These are phyloP conservation scores for Nemoura dubitans DNA, from an alignment of 2,888 invertebrate genomes.

Conservation along the genomic window DNA sequence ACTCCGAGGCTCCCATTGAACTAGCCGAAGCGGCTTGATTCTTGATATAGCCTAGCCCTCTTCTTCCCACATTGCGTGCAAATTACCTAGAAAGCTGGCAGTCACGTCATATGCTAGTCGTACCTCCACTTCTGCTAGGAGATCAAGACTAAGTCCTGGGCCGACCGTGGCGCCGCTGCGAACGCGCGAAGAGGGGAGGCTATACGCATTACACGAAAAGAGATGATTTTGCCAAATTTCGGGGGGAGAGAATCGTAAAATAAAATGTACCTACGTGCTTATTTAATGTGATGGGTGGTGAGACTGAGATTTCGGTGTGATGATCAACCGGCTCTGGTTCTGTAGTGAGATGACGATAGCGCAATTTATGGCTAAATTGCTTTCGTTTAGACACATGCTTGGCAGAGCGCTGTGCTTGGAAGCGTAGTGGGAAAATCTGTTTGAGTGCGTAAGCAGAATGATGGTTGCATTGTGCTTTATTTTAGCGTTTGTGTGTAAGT, in stretches of 20 bases:
- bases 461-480: too few species aligned
- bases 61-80: constrained; percentile 43
- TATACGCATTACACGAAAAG: background rate
- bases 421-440: background rate
- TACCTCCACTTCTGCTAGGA: constrained; percentile 16
- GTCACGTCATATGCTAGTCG: constrained; percentile 26
- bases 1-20: constrained; percentile 10
- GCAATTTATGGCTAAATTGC: background rate
- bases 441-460: too few species aligned
- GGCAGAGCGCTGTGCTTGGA: background rate
- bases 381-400: background rate
- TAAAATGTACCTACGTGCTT: constrained; percentile 12
- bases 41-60: constrained; percentile 43
- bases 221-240: constrained; percentile 7
- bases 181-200: background rate
- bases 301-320: background rate
- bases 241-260: background rate
- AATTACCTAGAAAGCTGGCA: constrained; percentile 36
- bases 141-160: background rate
- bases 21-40: constrained; percentile 17
- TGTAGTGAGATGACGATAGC: background rate
- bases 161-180: background rate
- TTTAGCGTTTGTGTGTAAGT: background rate
- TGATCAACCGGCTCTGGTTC: background rate
- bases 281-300: background rate